Conservation (phyloP, 2,888 invertebrate genomes). For the Lasioglossum marginatum region DNA sequence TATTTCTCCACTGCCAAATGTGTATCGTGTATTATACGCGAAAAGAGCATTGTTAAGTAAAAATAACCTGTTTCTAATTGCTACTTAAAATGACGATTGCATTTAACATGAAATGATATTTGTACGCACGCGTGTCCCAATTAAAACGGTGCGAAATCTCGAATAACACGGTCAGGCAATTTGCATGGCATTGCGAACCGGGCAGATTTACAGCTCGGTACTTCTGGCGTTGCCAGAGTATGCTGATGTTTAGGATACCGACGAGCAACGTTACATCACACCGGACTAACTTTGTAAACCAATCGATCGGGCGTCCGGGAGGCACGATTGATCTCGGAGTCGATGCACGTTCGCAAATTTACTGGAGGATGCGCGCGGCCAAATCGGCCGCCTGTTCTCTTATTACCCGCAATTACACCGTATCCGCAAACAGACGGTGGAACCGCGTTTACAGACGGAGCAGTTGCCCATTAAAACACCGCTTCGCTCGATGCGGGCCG, state of each 20-base stretch:
- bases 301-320: not conserved
- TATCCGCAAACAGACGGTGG: slow-evolving; percentile 41
- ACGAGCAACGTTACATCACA: not conserved
- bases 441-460: slow-evolving; percentile 5
- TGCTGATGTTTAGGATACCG: not conserved
- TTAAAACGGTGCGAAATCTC: not conserved
- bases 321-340: not conserved
- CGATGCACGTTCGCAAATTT: slow-evolving; percentile 25
- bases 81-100: not conserved
- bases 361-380: not conserved
- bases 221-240: not conserved
- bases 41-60: not conserved
- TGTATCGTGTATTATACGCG: not conserved
- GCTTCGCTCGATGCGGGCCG: not conserved
- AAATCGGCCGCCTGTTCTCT: slow-evolving; percentile 33
- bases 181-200: not conserved
- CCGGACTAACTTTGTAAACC: not conserved
- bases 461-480: slow-evolving; percentile 31
- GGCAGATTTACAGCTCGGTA: not conserved
- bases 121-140: not conserved
- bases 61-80: not conserved
- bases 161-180: not conserved
- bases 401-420: slow-evolving; percentile 51
- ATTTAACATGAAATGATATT: not conserved
- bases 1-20: not conserved